Evolutionary conservation across 2,113 vertebrate genomes (phyloP).

Genomic region (Thryonomys swinderianus): DNA sequence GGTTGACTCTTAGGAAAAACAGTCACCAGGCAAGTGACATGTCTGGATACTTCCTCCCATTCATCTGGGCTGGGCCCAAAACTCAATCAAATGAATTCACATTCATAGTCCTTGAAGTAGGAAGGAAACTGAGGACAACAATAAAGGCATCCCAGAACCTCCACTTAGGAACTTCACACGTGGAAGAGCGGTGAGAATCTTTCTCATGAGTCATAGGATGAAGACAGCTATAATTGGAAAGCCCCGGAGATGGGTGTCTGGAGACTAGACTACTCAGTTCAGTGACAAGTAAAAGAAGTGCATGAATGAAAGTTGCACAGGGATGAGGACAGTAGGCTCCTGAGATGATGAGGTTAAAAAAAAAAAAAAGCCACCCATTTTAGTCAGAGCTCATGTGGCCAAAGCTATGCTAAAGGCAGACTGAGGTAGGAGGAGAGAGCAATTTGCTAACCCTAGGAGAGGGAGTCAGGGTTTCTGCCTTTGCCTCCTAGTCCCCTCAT

Average conservation of each 20-base stretch:
- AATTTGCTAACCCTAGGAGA: background rate
- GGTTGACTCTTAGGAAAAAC: background rate
- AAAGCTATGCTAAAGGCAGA: background rate
- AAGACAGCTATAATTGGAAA: background rate
- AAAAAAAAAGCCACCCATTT: background rate
- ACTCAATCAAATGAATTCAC: background rate
- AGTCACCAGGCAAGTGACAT: background rate
- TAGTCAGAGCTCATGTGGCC: background rate
- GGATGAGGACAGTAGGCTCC: no score
- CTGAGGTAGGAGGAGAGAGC: background rate
- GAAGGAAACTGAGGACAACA: slow-evolving; percentile 41
- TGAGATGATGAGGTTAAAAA: background rate
- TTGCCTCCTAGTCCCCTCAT: background rate
- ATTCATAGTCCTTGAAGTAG: background rate
- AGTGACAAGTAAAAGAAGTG: background rate
- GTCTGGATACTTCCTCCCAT: slow-evolving; percentile 47
- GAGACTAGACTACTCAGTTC: background rate
- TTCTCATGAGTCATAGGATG: slow-evolving; percentile 6
- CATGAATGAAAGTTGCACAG: no score
- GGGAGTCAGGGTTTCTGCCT: background rate
- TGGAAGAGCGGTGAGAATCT: background rate
- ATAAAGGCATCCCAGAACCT: background rate
- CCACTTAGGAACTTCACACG: background rate
- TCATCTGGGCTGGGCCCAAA: slow-evolving; percentile 36
- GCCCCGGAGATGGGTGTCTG: background rate